Evolutionary conservation across 2,888 invertebrate species (phyloP), one percentile per base, ranked within the genome.

Genomic region (Agriotes lineatus): DNA sequence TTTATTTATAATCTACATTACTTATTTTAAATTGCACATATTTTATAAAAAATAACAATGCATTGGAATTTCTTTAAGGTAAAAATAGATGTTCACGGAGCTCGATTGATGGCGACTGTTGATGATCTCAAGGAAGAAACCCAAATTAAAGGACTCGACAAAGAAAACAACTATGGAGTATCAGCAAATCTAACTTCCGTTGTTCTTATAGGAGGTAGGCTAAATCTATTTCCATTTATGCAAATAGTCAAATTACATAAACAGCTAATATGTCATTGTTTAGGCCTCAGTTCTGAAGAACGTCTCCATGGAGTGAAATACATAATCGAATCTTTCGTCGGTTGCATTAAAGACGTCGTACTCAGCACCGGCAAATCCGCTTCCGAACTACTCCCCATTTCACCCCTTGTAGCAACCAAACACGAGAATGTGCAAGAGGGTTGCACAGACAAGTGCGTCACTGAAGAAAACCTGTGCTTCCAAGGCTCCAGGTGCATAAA

Each of bases 251-350:
- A n/a, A n/a, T n/a, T n/a, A n/a, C n/a, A n/a, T n/a, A n/a, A n/a
- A n/a, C n/a, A n/a, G n/a, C n/a, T n/a, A n/a, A n/a, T n/a, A n/a
- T n/a, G 3, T 45, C 12, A 18, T 18, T 45, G 77, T 80, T 39
- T 79, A 93, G 94, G 94, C 79, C 86, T 96, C 72, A 95, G 95
- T 79, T 94, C 95, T 0, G 95, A 95, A 84, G 95, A 96, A 83
- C 91, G 93, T 81, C 87, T 95, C 20, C 93, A 96, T 81, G 95
- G 95, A 62, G 94, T 96, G 0, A 95, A 95, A 85, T 96, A 96
- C 82, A 95, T 96, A 69, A 96, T 96, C 76, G 95, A 95, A 85
- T 95, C 95, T 5, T 96, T 96, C 82, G 95, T 96, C 22, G 96
- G 96, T 1, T 96, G 96, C 81, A 94, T 96, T 76, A 91, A 93